Base-by-base conservation (phyloP, 2,888 invertebrate genomes). In the Tupiocoris notatus region DNA sequence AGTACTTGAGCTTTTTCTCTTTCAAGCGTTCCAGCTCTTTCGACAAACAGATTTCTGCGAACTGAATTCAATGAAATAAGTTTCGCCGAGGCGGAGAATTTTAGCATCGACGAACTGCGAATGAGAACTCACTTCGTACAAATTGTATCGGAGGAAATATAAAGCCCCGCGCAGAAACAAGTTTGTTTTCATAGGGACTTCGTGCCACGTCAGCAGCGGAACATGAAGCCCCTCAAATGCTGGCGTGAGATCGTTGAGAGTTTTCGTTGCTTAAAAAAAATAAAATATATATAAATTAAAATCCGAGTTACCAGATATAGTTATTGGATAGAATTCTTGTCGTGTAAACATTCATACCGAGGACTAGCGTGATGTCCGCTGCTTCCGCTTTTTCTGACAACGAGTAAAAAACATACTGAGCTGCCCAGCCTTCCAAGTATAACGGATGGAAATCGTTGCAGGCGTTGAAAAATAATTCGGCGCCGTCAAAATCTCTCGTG, bases 21-120 rank as follows among this genome's bases (percentile, higher is more conserved):
- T 74, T 67, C 20, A 67, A 74, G 18, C 67, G 63, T 22, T 77
- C 77, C 9, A 79, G 68, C 25, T 79, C 78, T 20, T 78, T 75
- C 18, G 77, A 77, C 56, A 80, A 68, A 39, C 78, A 79, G 20
- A 78, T 71, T 59, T 80, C 79, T 21, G 80, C 79, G 67, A 79
- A 77, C 80, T 80, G 62, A 23, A 70, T 75, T 39, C 39, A 39
- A 39, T 7, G 12, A 39, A 7, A 39, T 39, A 39, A 39, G 12
- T 39, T 7, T 39, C 39, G 3, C 3, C n/a, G n/a, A n/a, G n/a
- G n/a, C n/a, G n/a, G n/a, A n/a, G n/a, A n/a, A n/a, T n/a, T n/a
- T n/a, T n/a, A n/a, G n/a, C n/a, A n/a, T n/a, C n/a, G n/a, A n/a
- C n/a, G n/a, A n/a, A n/a, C n/a, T n/a, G n/a, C n/a, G n/a, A n/a